A percentile compares a stretch with the other conserved stretches of the same genome.
phyloP scores from a whole-genome alignment of 2,797 vertebrate species.

The Megalops cyprinoides region DNA sequence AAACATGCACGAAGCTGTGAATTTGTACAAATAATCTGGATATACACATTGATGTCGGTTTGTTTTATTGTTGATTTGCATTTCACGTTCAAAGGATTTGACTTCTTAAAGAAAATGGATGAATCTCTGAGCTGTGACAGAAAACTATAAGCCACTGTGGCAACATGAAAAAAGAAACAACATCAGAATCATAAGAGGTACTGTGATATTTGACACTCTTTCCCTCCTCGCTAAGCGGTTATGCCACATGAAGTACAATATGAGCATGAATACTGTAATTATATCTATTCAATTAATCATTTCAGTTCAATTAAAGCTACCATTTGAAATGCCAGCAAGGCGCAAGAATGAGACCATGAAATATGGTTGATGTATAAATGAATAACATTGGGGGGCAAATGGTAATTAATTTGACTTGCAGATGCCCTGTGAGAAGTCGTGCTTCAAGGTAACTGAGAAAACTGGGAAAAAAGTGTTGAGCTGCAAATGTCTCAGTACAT shows the following conservation, averaged over 20 bases:
- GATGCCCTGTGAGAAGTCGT: conserved; percentile 9
- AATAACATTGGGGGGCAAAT: conserved; percentile 4
- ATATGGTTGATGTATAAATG: conserved; percentile 1
- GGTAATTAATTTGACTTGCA: conserved; percentile 14
- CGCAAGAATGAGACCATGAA: neutral
- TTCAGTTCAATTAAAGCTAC: neutral
- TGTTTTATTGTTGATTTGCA: neutral
- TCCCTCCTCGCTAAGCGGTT: neutral
- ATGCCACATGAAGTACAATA: neutral
- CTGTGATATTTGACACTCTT: neutral
- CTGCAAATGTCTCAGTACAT: conserved; percentile 26
- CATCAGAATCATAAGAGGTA: neutral
- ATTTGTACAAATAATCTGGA: neutral
- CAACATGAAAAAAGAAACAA: too few species aligned
- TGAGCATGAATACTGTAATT: neutral
- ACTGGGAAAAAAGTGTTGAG: neutral
- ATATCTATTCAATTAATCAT: neutral
- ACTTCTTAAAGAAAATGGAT: too few species aligned
- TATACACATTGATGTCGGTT: neutral
- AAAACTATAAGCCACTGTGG: neutral
- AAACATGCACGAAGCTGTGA: neutral
- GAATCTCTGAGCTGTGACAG: neutral
- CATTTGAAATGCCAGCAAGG: neutral
- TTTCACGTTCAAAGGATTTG: neutral
- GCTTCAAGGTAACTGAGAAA: neutral